Evolutionary conservation across 2,797 vertebrate genomes (phyloP).

Genomic region (Phataginus tetradactyla): DNA sequence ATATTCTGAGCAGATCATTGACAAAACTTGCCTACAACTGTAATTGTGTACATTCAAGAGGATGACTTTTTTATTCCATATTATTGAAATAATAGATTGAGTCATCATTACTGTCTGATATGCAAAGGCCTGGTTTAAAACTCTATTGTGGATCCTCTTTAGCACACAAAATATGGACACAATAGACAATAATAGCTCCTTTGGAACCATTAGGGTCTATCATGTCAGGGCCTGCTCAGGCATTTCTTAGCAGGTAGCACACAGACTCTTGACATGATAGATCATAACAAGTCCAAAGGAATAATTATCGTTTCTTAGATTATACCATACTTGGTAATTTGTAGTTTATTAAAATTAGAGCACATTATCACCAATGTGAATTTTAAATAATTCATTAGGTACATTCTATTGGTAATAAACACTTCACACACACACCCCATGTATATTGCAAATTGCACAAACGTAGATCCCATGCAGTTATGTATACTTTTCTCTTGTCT

Average conservation of each 20-base stretch:
- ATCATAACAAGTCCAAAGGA: conserved; percentile 65
- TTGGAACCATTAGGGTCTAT: conserved; percentile 67
- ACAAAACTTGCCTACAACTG: conserved; percentile 47
- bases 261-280: conserved; percentile 49
- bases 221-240: conserved; percentile 48
- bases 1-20: conserved; percentile 50
- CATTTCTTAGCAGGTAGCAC: conserved; percentile 50
- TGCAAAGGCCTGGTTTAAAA: conserved; percentile 46
- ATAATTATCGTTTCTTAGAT: conserved; percentile 48
- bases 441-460: conserved; percentile 60
- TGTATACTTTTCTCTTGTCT: conserved; percentile 42
- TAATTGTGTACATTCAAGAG: conserved; percentile 58
- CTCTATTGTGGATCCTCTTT: conserved; percentile 47
- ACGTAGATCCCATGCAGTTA: conserved; percentile 44
- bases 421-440: background rate
- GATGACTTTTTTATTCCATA: conserved; percentile 52
- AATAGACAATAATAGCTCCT: conserved; percentile 17
- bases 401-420: conserved; percentile 10
- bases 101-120: conserved; percentile 51
- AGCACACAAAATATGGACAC: conserved; percentile 71
- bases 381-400: conserved; percentile 56
- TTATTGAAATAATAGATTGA: conserved; percentile 57
- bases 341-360: conserved; percentile 53
- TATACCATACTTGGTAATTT: conserved; percentile 53
- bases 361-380: conserved; percentile 30